These are phyloP conservation scores for Pachycephus smyrnensis DNA, from an alignment of 2,888 invertebrate species.

Conservation along the genomic window DNA sequence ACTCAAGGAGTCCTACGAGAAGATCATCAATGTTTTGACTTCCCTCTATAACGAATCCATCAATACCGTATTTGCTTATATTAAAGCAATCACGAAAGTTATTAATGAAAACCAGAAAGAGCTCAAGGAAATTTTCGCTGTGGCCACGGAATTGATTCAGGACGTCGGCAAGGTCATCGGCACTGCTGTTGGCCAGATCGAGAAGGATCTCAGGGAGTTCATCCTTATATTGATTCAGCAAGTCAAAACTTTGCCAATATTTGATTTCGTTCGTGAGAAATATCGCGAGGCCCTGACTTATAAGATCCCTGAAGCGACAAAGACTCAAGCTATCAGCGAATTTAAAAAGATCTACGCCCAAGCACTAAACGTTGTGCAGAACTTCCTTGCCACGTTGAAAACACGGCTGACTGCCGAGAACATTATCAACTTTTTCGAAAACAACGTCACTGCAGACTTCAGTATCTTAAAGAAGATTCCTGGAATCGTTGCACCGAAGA, in stretches of 20 bases:
- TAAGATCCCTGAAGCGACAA: constrained; percentile 70
- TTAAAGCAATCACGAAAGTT: constrained; percentile 71
- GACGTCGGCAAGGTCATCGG: constrained; percentile 61
- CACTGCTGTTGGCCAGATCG: constrained; percentile 53
- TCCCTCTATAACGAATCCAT: no score
- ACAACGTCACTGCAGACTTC: constrained; percentile 64
- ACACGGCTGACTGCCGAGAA: constrained; percentile 63
- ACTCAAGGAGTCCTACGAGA: constrained; percentile 61
- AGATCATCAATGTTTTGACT: constrained; percentile 27
- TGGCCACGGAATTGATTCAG: constrained; percentile 63
- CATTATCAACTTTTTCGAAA: constrained; percentile 55
- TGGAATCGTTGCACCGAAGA: constrained; percentile 70
- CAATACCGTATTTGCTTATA: constrained; percentile 52
- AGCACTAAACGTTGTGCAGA: constrained; percentile 71
- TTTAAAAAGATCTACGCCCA: constrained; percentile 74
- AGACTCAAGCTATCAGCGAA: constrained; percentile 70
- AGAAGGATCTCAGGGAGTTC: constrained; percentile 65
- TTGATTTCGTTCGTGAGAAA: constrained; percentile 68
- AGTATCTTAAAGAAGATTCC: constrained; percentile 69
- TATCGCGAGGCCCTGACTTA: constrained; percentile 45
- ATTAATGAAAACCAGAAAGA: constrained; percentile 77
- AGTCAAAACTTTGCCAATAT: constrained; percentile 70
- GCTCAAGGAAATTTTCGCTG: constrained; percentile 72
- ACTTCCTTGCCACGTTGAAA: constrained; percentile 68
- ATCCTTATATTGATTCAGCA: constrained; percentile 67